Conservation (phyloP, 2,113 vertebrate species). For the Otis tarda region DNA sequence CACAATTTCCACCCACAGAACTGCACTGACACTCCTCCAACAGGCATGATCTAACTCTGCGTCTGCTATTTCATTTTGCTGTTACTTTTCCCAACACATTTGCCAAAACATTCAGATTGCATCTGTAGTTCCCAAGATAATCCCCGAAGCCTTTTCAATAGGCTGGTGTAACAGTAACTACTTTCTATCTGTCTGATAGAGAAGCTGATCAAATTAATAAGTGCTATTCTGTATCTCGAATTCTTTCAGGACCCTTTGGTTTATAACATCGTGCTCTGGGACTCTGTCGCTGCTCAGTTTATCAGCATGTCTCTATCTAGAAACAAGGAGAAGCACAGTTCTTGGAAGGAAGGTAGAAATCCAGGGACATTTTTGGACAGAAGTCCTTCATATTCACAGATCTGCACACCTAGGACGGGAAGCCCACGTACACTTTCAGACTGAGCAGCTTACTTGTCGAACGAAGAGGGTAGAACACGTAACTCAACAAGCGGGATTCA, state of each 20-base stretch:
- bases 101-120: neutral
- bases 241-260: neutral
- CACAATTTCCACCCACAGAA: neutral
- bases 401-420: neutral
- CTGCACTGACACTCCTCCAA: neutral
- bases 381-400: neutral
- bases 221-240: neutral
- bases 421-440: neutral
- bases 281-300: neutral
- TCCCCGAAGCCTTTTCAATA: neutral
- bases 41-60: neutral
- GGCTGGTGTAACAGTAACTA: neutral
- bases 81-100: neutral
- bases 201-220: neutral
- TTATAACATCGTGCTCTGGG: neutral
- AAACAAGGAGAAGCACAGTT: neutral
- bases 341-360: neutral
- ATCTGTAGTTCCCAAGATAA: neutral
- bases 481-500: neutral
- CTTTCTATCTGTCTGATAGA: neutral
- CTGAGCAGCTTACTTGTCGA: neutral
- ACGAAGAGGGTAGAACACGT: neutral
- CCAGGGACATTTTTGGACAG: neutral
- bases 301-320: neutral
- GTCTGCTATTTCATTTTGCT: neutral